Evolutionary conservation across 1,140 invertebrate genomes (phyloP), one percentile per base, ranked within the genome.

Genomic region (Nasonia longicornis): DNA sequence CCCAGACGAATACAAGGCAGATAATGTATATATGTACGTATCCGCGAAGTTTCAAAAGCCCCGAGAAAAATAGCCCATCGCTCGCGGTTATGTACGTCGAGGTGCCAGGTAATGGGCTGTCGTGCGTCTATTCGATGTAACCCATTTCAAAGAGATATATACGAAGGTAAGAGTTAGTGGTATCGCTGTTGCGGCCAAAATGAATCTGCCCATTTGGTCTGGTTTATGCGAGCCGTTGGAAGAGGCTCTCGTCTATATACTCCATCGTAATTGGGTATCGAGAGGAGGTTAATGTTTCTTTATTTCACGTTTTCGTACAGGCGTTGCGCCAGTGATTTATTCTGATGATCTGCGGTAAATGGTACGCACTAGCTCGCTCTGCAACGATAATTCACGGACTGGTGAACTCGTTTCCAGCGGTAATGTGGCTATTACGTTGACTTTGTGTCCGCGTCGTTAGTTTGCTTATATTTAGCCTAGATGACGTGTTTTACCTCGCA

Each of bases 21-120:
- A 42, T 8, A 42, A 42, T 35, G 4, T 35, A 67, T 22, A 11
- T 67, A 31, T 7, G 66, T 31, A 67, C 16, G 26, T 26, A 26
- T 26, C 1, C 26, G 10, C 22, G 0, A 31, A 67, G 66, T 67
- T 67, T 67, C 26, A 3, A 67, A 31, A 67, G 66, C 66, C 4
- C 2, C 26, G 26, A 67, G 66, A 67, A 29, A 67, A 29, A 26
- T 67, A 29, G 20, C 26, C 22, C 66, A 31, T 31, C 66, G 29
- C 66, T 16, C 66, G 66, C 14, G 66, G 52, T 58, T 58, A 58
- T 20, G 16, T 58, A 58, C 14, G 52, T 58, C 52, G 52, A 58
- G 20, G 52, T 58, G 52, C n/a, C 52, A 58, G 66, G 66, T 67
- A 67, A 67, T 67, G 66, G 66, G 66, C 52, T 58, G 66, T 31